Base-by-base conservation (phyloP, 2,888 invertebrate species). In the Choristoneura rosaceana region DNA sequence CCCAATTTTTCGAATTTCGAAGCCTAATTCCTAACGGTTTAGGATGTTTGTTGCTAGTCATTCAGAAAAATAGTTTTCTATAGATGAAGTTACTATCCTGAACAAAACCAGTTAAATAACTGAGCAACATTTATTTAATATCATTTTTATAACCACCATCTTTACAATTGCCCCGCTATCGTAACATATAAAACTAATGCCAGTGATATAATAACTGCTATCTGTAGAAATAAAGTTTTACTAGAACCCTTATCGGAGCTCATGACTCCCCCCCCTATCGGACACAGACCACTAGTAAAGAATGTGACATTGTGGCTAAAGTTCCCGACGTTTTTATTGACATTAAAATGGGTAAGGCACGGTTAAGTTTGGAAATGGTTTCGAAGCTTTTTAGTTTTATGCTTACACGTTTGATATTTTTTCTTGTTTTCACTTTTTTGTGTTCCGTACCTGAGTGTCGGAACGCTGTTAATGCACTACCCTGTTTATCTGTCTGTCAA, bases 141-240 rank as follows among this genome's bases (percentile, higher is more conserved):
- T 47, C 41, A 61, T 25, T 0, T 43, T 38, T 41, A 9, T 38
- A 41, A 9, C 47, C 4, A 12, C 17, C 15, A 61, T 43, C 43
- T 61, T 41, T 43, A 4, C 9, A 61, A 43, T 10, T 61, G 5
- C 47, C 12, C 12, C 47, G n/a, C n/a, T 47, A n/a, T 9, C 17
- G 14, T 60, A n/a, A 61, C 60, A 60, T 60, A 45, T 52, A 15
- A n/a, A 55, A 50, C 61, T 62, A 66, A 71, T 71, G 61, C n/a
- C 17, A 34, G 33, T 55, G 63, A 66, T 66, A 61, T 71, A 71
- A 66, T 71, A 71, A 60, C 64, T 33, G 9, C 52, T 71, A 61
- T 71, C 65, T 61, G 43, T 17, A 34, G 38, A 45, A 71, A 66
- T 66, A 52, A 66, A 71, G 61, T 71, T 61, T 52, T 64, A 50